Base-by-base conservation (phyloP, 1,140 invertebrate genomes). In the Alviniconcha marisindica region DNA sequence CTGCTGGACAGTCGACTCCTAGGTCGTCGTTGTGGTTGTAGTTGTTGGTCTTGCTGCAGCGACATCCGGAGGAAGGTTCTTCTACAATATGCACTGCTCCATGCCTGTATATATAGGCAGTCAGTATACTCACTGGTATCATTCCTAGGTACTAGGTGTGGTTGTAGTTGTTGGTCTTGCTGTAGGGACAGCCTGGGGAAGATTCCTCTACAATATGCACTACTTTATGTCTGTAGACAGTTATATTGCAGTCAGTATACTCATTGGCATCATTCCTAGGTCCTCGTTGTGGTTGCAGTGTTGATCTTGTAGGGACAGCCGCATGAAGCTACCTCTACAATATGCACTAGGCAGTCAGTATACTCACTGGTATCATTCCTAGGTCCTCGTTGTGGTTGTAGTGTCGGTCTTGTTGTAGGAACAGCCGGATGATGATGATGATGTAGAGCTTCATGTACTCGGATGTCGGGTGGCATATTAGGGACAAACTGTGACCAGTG, bases 231-330 rank as follows among this genome's bases (percentile, higher is more conserved):
- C n/a, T n/a, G n/a, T n/a, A n/a, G n/a, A n/a, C n/a, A n/a, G n/a
- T n/a, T n/a, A n/a, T n/a, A n/a, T n/a, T n/a, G n/a, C n/a, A n/a
- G n/a, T n/a, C n/a, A n/a, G n/a, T n/a, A n/a, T 73, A 74, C 81
- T 54, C 48, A 63, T 36, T 91, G 91, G 18, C 82, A n/a, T 78
- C 18, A 92, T 88, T 42, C 88, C 87, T 18, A 87, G 90, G 76
- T 95, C 96, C 92, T 97, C 96, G 86, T 95, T 94, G 21, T 95
- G 93, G 36, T 93, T 93, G 87, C 96, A 97, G 88, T 95, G 89
- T 96, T 95, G 40, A 28, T 44, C 12, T 15, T 93, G 88, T 94
- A 94, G 85, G 95, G 95, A 89, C 96, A 96, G 51, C 94, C 91
- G n/a, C 95, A 93, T 4, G n/a, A n/a, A 97, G 86, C 51, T 92